Conservation (phyloP, 1,140 invertebrate genomes). For the Episyrphus balteatus region DNA sequence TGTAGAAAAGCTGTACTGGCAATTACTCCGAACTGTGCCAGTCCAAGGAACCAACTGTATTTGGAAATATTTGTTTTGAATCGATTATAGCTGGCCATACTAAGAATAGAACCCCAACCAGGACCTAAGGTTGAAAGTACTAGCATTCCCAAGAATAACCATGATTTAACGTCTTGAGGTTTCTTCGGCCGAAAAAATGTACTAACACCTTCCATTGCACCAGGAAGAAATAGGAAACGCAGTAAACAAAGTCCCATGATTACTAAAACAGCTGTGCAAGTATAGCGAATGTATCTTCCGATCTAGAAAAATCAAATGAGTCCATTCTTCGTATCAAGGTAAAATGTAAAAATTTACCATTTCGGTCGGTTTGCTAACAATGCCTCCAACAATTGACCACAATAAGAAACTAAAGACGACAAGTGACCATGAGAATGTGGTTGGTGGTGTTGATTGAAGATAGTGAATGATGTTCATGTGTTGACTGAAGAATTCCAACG, state of each 20-base stretch:
- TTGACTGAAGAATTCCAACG: no score
- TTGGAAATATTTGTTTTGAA: slow-evolving; percentile 62
- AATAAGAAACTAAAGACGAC: no score
- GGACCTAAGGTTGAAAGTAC: slow-evolving; percentile 56
- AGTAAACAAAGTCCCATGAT: slow-evolving; percentile 14
- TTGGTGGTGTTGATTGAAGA: no score
- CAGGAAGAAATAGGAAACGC: slow-evolving; percentile 44
- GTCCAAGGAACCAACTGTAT: slow-evolving; percentile 23
- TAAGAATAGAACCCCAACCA: slow-evolving; percentile 81
- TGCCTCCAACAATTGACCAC: no score
- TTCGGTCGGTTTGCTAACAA: no score
- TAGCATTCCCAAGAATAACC: slow-evolving; percentile 7
- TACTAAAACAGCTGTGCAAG: slow-evolving; percentile 9
- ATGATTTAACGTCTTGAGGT: slow-evolving; percentile 4
- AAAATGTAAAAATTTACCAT: no score
- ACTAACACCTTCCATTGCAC: slow-evolving; percentile 60
- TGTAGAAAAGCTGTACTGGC: no score
- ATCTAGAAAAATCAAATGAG: slow-evolving; percentile 13
- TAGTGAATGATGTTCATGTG: no score
- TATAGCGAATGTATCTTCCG: slow-evolving; percentile 15
- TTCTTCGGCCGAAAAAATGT: slow-evolving; percentile 61
- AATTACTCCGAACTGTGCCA: slow-evolving; percentile 23
- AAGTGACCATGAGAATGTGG: no score
- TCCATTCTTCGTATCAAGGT: no score
- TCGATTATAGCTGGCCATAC: slow-evolving; percentile 80